Evolutionary conservation across 2,113 vertebrate genomes (phyloP).

Genomic region (Nycticebus coucang): DNA sequence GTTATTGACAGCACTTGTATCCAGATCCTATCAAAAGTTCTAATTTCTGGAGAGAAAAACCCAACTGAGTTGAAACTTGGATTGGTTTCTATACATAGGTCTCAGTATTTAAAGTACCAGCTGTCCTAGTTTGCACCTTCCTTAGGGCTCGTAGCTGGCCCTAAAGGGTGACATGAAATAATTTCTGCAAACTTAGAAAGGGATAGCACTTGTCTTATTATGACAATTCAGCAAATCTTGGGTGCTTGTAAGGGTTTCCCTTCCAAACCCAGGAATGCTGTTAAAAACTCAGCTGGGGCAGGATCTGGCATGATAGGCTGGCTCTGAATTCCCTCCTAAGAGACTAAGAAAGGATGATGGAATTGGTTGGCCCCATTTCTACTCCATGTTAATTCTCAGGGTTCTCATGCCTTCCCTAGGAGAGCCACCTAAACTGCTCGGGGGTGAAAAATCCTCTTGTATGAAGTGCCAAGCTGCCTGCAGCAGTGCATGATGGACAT

Average conservation of each 20-base stretch:
- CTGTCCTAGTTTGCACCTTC: constrained; percentile 15
- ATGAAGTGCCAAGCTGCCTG: constrained; percentile 78
- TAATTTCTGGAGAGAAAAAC: constrained; percentile 71
- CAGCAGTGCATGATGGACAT: constrained; percentile 84
- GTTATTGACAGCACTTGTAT: constrained; percentile 79
- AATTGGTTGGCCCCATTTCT: constrained; percentile 71
- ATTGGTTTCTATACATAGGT: constrained; percentile 51
- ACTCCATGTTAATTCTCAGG: constrained; percentile 59
- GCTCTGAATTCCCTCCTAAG: constrained; percentile 54
- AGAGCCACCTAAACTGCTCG: constrained; percentile 85
- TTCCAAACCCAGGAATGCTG: constrained; percentile 45
- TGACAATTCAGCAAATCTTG: constrained; percentile 42
- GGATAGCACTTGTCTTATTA: constrained; percentile 27
- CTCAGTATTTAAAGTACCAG: constrained; percentile 54
- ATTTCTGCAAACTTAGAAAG: constrained; percentile 43
- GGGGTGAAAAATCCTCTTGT: constrained; percentile 87
- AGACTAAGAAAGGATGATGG: constrained; percentile 27
- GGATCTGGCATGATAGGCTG: constrained; percentile 48
- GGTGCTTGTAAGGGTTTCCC: constrained; percentile 51
- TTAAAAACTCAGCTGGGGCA: constrained; percentile 46
- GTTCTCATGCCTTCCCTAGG: constrained; percentile 59
- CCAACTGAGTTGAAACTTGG: constrained; percentile 49
- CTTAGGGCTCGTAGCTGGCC: constrained; percentile 35
- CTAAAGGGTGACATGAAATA: constrained; percentile 28
- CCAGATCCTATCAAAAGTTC: constrained; percentile 52